phyloP scores from a whole-genome alignment of 2,888 invertebrate species.

The Yponomeuta plumbellus region DNA sequence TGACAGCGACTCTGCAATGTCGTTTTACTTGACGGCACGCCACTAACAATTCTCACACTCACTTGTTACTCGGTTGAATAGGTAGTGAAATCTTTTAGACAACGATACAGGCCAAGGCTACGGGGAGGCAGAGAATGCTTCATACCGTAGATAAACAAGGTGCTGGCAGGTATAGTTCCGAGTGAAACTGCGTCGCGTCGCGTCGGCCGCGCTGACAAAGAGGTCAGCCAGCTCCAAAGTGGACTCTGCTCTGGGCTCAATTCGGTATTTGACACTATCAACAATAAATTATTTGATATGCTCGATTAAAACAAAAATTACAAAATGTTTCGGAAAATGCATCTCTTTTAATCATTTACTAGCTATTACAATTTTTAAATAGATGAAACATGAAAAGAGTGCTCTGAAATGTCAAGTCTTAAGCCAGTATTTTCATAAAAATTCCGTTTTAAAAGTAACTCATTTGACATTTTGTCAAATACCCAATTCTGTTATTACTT shows the following conservation, averaged over 20 bases:
- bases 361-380: no score
- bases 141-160: not conserved
- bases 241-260: not conserved
- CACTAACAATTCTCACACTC: slow-evolving; percentile 14
- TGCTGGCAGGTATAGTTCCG: not conserved
- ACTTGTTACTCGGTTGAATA: slow-evolving; percentile 6
- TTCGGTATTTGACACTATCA: no score
- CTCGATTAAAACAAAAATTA: no score
- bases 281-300: no score
- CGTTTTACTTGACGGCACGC: slow-evolving; percentile 13
- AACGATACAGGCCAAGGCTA: slow-evolving; percentile 8
- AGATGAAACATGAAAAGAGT: no score
- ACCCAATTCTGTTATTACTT: no score
- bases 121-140: not conserved
- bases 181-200: not conserved
- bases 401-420: no score
- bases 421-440: no score
- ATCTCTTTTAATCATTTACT: no score
- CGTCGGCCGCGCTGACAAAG: not conserved
- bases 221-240: not conserved
- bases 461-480: no score
- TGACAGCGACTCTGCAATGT: slow-evolving; percentile 15
- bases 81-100: slow-evolving; percentile 4
- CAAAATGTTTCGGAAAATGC: no score
- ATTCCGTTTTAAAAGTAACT: no score